Percentiles rank a stretch among this genome's conserved stretches.
phyloP scores from a whole-genome alignment of 2,797 vertebrate species.

The Peromyscus eremicus region DNA sequence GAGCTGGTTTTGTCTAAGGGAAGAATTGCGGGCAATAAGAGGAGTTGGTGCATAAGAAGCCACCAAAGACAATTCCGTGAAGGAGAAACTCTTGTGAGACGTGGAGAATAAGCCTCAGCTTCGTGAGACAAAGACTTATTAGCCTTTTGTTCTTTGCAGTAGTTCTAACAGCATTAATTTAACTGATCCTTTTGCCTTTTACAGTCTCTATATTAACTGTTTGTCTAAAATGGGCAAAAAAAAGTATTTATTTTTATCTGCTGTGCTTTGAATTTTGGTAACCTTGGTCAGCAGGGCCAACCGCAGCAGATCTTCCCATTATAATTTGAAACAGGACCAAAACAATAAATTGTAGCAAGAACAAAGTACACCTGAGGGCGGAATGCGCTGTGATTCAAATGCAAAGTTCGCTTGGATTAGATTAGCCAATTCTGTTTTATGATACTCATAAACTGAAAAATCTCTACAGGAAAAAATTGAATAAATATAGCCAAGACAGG shows the following conservation, averaged over 20 bases:
- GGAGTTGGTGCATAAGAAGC: neutral
- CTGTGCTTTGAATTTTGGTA: constrained; percentile 29
- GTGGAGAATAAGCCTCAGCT: neutral
- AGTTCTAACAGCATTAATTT: neutral
- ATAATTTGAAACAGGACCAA: constrained; percentile 59
- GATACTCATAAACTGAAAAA: constrained; percentile 54
- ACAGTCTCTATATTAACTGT: neutral
- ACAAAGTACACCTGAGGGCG: constrained; percentile 24
- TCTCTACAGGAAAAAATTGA: constrained; percentile 49
- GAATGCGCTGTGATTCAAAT: constrained; percentile 64
- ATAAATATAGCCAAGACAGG: neutral
- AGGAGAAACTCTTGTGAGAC: neutral
- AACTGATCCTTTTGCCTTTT: neutral
- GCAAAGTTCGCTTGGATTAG: constrained; percentile 12
- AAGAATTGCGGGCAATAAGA: neutral
- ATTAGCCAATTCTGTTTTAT: constrained; percentile 64
- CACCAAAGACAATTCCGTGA: neutral
- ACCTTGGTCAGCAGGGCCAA: constrained; percentile 11
- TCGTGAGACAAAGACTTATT: neutral
- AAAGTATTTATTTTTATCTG: constrained; percentile 25
- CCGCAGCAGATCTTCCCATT: constrained; percentile 35
- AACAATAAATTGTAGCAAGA: constrained; percentile 60
- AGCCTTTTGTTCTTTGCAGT: neutral
- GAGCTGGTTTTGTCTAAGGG: too few species aligned
- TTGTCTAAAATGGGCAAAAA: neutral